Evolutionary conservation across 2,888 invertebrate genomes (phyloP).

Genomic region (Caenorhabditis panamensis): DNA sequence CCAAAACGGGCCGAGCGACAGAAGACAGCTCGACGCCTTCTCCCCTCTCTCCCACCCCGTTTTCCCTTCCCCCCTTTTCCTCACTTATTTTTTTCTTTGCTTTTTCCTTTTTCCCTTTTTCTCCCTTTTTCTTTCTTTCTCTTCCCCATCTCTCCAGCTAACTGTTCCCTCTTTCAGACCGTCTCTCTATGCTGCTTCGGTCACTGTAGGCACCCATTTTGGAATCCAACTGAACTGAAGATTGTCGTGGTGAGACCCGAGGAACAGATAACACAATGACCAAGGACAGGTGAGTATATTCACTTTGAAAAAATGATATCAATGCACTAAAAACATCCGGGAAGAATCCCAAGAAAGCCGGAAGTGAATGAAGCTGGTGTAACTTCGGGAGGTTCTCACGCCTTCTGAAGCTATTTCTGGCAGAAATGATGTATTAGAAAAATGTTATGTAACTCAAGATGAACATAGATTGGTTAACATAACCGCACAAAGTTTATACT

Average conservation of each 20-base stretch:
- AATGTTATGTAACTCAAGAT: too few relatives aligned
- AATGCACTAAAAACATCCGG: too few relatives aligned
- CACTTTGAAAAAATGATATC: neutral
- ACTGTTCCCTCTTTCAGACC: constrained; percentile 1
- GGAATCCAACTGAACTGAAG: neutral
- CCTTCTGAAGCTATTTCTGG: too few relatives aligned
- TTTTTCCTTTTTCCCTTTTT: constrained; percentile 1
- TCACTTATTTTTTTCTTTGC: constrained; percentile 12
- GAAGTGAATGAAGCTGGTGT: too few relatives aligned
- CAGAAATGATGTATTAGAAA: too few relatives aligned
- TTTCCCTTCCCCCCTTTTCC: too few relatives aligned
- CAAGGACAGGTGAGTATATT: constrained; percentile 46
- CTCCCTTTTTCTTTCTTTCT: constrained; percentile 3
- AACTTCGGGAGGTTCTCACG: too few relatives aligned
- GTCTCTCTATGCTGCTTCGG: constrained; percentile 12
- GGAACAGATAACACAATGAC: constrained; percentile 31
- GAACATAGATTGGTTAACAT: too few relatives aligned
- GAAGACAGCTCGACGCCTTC: constrained; percentile 10
- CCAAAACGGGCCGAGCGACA: constrained; percentile 37
- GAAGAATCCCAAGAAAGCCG: too few relatives aligned
- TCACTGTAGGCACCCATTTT: constrained; percentile 1
- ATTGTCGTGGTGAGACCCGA: constrained; percentile 23
- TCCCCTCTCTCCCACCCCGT: too few relatives aligned
- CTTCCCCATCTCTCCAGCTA: too few relatives aligned
- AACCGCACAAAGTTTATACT: too few relatives aligned